phyloP scores from a whole-genome alignment of 2,113 vertebrate genomes.

The Charina bottae region DNA sequence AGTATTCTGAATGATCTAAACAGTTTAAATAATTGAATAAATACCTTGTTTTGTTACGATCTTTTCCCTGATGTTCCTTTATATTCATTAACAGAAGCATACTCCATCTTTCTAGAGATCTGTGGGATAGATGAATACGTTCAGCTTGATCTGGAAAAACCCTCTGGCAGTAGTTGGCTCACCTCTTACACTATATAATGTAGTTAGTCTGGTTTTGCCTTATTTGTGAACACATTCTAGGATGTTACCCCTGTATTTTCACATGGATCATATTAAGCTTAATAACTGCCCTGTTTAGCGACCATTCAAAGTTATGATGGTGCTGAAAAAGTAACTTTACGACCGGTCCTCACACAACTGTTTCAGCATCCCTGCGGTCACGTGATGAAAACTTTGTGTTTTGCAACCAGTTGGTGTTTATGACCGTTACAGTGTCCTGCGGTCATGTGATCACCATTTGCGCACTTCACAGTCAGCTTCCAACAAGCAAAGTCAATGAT shows the following conservation, averaged over 20 bases:
- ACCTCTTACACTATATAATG: neutral
- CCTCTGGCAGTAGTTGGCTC: neutral
- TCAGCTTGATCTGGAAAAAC: neutral
- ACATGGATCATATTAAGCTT: neutral
- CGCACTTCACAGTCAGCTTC: neutral
- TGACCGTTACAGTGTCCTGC: neutral
- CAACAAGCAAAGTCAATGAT: neutral
- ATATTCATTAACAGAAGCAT: conserved; percentile 54
- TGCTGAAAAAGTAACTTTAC: neutral
- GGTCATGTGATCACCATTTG: neutral
- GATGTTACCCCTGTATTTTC: neutral
- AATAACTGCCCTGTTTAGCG: neutral
- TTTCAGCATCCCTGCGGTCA: too few relatives aligned
- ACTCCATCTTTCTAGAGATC: conserved; percentile 2
- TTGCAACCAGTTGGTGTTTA: neutral
- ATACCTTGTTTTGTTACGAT: conserved; percentile 41
- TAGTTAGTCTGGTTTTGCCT: neutral
- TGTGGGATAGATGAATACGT: neutral
- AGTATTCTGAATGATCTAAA: conserved; percentile 35
- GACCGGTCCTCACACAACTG: neutral
- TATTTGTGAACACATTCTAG: neutral
- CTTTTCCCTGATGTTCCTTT: conserved; percentile 36
- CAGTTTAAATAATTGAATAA: conserved; percentile 52
- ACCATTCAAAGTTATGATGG: neutral
- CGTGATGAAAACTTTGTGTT: neutral